Base-by-base conservation (phyloP, 2,113 vertebrate genomes). In the Trogon melanurus region DNA sequence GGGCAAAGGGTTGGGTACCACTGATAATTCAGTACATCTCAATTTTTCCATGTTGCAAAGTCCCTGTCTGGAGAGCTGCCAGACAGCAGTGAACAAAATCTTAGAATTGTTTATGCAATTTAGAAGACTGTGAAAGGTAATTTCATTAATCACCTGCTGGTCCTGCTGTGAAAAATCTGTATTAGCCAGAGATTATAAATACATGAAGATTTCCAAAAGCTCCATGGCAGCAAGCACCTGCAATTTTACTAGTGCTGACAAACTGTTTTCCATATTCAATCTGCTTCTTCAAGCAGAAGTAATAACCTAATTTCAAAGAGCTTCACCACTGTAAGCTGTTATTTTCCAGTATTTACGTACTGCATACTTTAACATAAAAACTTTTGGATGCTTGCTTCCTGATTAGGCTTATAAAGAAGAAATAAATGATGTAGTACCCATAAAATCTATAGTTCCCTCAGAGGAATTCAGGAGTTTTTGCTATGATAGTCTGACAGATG, bases 61-160 rank as follows among this genome's bases (percentile, higher is more conserved):
- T 79, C 21, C 45, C 26, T 60, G 30, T 81, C 58, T 79, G 45
- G n/a, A 82, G 48, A 85, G 23, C 38, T 75, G 19, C 67, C 67
- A 58, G 69, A 38, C 57, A 41, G 26, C 62, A 65, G 5, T 38
- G 67, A 95, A 75, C 36, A 85, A 36, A 79, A 50, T 83, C 86
- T 95, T 78, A 66, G 50, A 78, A 70, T 53, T 61, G n/a, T 86
- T 71, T 92, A 50, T 91, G 67, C 70, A 92, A 11, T 93, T 88
- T 91, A 67, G 85, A 79, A 83, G 47, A 62, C 32, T 90, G 93
- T 79, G 47, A 62, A 85, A 88, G 65, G 86, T 94, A 95, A 85
- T 97, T 96, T 82, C 67, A 93, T 95, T 95, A 95, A 73, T 94
- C 30, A 26, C 74, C 74, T 85, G 57, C 86, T 96, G 89, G 48